A percentile compares a stretch with the other conserved stretches of the same genome.
Conservation (phyloP, 2,888 invertebrate genomes). For the Exephanes ischioxanthus region DNA sequence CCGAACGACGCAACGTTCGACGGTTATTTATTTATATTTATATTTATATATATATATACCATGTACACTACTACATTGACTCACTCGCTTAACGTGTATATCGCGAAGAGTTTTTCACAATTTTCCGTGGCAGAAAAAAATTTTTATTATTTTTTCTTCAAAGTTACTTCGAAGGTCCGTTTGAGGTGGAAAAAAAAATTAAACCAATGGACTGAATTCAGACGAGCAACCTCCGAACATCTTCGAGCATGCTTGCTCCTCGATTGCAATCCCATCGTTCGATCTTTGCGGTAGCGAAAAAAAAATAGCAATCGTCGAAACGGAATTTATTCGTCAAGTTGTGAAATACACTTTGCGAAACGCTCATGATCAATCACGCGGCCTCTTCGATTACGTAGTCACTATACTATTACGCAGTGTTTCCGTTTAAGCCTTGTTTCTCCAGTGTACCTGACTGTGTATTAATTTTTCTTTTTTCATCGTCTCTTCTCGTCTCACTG, state of each 20-base stretch:
- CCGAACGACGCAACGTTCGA: constrained; percentile 22
- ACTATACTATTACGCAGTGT: constrained; percentile 38
- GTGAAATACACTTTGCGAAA: constrained; percentile 1
- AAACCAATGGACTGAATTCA: neutral
- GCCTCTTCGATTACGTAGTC: constrained; percentile 39
- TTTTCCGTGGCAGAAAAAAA: neutral
- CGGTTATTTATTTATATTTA: constrained; percentile 33
- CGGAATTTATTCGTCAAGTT: neutral
- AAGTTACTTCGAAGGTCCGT: neutral
- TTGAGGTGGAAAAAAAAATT: neutral
- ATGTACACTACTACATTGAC: constrained; percentile 54
- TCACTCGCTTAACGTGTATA: constrained; percentile 40
- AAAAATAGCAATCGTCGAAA: neutral
- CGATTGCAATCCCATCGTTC: neutral
- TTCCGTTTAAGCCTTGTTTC: constrained; percentile 32
- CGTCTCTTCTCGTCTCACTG: constrained; percentile 30
- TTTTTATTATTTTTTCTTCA: neutral
- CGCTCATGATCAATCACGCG: constrained; percentile 13
- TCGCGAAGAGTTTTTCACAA: constrained; percentile 15
- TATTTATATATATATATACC: constrained; percentile 44
- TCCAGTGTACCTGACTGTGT: constrained; percentile 35
- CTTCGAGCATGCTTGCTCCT: neutral
- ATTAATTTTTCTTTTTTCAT: constrained; percentile 16
- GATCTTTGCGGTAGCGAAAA: neutral
- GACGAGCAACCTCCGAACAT: neutral